These are phyloP conservation scores for Marisa cornuarietis DNA, from an alignment of 1,140 invertebrate genomes.

Conservation along the genomic window DNA sequence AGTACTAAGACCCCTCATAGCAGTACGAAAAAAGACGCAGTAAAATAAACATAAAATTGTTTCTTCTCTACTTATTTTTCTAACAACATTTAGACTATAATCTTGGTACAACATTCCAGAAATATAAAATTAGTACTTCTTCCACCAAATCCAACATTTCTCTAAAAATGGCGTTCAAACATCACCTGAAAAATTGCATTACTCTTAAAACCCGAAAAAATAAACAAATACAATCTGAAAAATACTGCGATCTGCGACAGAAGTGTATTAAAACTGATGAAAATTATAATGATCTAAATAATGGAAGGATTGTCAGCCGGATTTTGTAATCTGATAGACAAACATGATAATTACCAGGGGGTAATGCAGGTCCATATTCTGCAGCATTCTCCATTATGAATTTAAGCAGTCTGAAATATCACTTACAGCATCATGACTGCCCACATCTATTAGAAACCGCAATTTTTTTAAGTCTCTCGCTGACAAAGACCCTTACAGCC, in stretches of 20 bases:
- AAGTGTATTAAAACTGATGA: conserved; percentile 7
- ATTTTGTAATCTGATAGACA: neutral
- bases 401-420: conserved; percentile 1
- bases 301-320: neutral
- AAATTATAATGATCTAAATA: conserved; percentile 20
- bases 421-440: neutral
- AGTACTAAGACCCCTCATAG: no score
- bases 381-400: conserved; percentile 33
- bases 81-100: no score
- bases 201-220: no score
- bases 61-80: no score
- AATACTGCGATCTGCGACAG: no score
- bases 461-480: conserved; percentile 3
- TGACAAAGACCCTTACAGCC: conserved; percentile 23
- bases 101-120: no score
- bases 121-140: no score
- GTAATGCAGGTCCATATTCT: conserved; percentile 48
- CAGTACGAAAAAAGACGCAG: no score
- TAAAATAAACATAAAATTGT: no score
- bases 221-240: no score
- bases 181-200: neutral
- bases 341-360: conserved; percentile 42
- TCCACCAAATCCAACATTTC: no score
- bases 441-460: conserved; percentile 1
- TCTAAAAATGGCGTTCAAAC: neutral